Evolutionary conservation across 2,888 invertebrate species (phyloP).

Genomic region (Brenthis hecate): DNA sequence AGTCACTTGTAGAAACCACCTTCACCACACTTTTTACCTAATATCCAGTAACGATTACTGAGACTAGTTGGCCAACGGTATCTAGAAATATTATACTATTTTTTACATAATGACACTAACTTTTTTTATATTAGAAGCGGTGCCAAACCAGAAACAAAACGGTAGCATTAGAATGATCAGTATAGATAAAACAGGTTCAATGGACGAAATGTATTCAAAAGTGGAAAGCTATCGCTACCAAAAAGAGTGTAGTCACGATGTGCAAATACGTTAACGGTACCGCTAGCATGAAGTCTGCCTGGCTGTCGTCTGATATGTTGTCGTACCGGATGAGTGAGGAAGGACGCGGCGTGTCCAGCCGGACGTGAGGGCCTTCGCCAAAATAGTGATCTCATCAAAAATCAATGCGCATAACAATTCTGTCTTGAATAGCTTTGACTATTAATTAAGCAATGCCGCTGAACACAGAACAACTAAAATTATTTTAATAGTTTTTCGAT

Average conservation of each 20-base stretch:
- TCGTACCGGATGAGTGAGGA: slow-evolving; percentile 52
- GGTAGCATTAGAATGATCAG: slow-evolving; percentile 11
- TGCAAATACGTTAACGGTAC: slow-evolving; percentile 67
- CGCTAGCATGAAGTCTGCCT: slow-evolving; percentile 42
- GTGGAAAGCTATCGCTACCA: slow-evolving; percentile 38
- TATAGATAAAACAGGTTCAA: slow-evolving; percentile 37
- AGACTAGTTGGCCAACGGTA: neutral
- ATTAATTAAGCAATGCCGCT: slow-evolving; percentile 4
- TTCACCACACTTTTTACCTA: too few relatives aligned
- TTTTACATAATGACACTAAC: neutral
- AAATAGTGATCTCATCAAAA: slow-evolving; percentile 61
- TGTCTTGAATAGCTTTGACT: slow-evolving; percentile 39
- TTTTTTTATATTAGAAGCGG: neutral
- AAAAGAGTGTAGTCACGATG: slow-evolving; percentile 51
- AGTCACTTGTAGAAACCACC: too few relatives aligned
- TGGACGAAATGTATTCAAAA: slow-evolving; percentile 41
- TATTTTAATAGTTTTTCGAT: too few relatives aligned
- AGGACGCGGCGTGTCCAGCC: slow-evolving; percentile 53
- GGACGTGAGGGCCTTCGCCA: slow-evolving; percentile 56
- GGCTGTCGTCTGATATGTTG: slow-evolving; percentile 44
- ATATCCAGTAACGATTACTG: too few relatives aligned
- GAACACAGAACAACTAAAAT: too few relatives aligned
- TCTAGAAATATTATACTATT: too few relatives aligned
- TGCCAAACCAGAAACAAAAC: slow-evolving; percentile 7
- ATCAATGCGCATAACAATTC: slow-evolving; percentile 43